Evolutionary conservation across 2,113 vertebrate species (phyloP), one percentile per base, ranked within the genome.

Genomic region (Meriones unguiculatus): DNA sequence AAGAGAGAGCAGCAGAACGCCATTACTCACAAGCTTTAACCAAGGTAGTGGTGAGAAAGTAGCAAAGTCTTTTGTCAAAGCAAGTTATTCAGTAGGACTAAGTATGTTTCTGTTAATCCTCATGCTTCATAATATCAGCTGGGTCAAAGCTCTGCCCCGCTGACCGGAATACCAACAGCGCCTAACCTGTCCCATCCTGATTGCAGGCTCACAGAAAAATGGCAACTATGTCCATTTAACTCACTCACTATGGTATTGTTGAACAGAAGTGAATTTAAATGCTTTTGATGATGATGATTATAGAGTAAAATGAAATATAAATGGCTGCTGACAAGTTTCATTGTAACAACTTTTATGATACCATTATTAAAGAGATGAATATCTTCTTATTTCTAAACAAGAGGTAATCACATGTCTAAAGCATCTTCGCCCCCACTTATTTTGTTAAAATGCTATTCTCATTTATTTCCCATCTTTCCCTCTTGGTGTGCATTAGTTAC

Each of bases 381-480:
- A 96, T 95, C 89, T 95, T 96, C 70, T 95, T 96, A 96, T 97
- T 96, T 91, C 89, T 97, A 95, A 98, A 96, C 78, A 96, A 96
- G 94, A 96, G 87, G 91, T 96, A 97, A 98, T 97, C 93, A 96
- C 95, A 89, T 95, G 89, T 96, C 91, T 96, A 96, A 97, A 98
- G 78, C 28, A 64, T 96, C 64, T 97, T 96, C 25, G 22, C 35
- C 73, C 91, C 95, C 96, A 97, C 93, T 97, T 96, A 95, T 94
- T 97, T 96, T 97, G 80, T 96, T 96, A 96, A 95, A 96, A 95
- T 94, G 87, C 28, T 89, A 91, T 97, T 97, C 87, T 96, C 93
- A 93, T 96, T 95, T 93, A 94, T 93, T 95, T 78, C 93, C 69
- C 87, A 84, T 97, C 94, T 93, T 96, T 38, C 35, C 50, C 57